These are phyloP conservation scores for Calonectris borealis DNA, from an alignment of 2,113 vertebrate species.

Conservation along the genomic window DNA sequence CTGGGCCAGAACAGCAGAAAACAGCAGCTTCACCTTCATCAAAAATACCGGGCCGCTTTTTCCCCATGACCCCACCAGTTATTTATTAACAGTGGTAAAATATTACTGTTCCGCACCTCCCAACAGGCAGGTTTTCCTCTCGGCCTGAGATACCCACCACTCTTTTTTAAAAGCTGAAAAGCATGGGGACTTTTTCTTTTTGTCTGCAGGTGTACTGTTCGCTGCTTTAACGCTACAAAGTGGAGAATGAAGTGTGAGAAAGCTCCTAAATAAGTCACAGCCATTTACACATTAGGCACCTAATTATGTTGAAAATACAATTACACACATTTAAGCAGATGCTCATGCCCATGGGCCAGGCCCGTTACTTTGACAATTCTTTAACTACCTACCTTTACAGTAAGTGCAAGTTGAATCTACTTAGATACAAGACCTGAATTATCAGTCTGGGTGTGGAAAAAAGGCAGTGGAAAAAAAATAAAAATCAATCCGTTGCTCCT, in stretches of 20 bases:
- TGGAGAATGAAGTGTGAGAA: not conserved
- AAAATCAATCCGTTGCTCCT: not conserved
- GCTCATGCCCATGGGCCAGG: not conserved
- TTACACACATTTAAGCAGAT: slow-evolving; percentile 27
- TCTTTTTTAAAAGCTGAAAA: not conserved
- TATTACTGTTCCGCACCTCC: not conserved
- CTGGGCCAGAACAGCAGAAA: not conserved
- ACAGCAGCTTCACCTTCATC: not conserved
- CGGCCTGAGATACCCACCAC: not conserved
- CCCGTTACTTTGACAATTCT: not conserved
- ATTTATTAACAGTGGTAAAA: slow-evolving; percentile 46
- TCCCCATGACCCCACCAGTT: not conserved
- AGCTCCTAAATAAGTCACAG: not conserved
- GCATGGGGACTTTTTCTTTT: not conserved
- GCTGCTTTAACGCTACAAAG: not conserved
- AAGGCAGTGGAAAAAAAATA: not conserved
- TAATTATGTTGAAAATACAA: slow-evolving; percentile 32
- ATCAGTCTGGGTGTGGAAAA: not conserved
- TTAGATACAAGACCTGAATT: not conserved
- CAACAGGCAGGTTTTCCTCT: not conserved
- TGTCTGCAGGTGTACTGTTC: not conserved
- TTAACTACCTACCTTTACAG: not conserved
- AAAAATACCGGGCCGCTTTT: not conserved
- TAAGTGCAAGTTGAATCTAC: not conserved
- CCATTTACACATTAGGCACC: not conserved